A percentile compares a stretch with the other conserved stretches of the same genome.
Conservation (phyloP, 2,113 vertebrate genomes). For the Alligator mississippiensis region DNA sequence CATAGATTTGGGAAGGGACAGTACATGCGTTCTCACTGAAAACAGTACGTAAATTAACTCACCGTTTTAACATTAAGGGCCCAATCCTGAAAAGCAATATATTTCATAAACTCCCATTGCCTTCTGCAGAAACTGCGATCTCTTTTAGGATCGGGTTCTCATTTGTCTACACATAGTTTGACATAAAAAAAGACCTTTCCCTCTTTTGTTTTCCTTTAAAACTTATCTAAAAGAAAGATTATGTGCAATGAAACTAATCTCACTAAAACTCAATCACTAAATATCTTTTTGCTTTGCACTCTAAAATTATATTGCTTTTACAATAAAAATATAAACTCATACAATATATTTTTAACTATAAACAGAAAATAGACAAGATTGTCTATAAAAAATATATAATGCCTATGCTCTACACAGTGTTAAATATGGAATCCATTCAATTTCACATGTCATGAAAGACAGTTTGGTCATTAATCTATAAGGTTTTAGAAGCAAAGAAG, state of each 20-base stretch:
- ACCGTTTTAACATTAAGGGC: neutral
- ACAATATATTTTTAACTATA: constrained; percentile 7
- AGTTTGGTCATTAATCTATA: constrained; percentile 78
- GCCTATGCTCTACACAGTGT: constrained; percentile 17
- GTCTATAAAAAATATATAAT: constrained; percentile 38
- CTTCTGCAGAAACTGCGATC: neutral
- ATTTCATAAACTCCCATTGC: neutral
- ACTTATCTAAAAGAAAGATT: neutral
- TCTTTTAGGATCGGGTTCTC: neutral
- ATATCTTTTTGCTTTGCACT: neutral
- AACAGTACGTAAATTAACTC: constrained; percentile 14
- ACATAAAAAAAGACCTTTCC: neutral
- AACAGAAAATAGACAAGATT: constrained; percentile 36
- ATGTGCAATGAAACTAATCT: neutral
- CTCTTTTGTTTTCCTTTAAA: neutral
- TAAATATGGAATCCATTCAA: constrained; percentile 62
- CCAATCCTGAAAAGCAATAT: neutral
- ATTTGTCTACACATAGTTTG: constrained; percentile 1
- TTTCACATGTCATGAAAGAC: constrained; percentile 74
- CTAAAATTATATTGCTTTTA: neutral
- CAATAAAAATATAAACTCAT: neutral
- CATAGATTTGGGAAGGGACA: neutral
- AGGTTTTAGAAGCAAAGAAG: constrained; percentile 76
- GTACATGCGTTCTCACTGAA: neutral
- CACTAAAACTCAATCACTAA: neutral